Percentiles rank a stretch among this genome's conserved stretches.
Conservation (phyloP, 2,797 vertebrate species). For the Hippoglossus hippoglossus region DNA sequence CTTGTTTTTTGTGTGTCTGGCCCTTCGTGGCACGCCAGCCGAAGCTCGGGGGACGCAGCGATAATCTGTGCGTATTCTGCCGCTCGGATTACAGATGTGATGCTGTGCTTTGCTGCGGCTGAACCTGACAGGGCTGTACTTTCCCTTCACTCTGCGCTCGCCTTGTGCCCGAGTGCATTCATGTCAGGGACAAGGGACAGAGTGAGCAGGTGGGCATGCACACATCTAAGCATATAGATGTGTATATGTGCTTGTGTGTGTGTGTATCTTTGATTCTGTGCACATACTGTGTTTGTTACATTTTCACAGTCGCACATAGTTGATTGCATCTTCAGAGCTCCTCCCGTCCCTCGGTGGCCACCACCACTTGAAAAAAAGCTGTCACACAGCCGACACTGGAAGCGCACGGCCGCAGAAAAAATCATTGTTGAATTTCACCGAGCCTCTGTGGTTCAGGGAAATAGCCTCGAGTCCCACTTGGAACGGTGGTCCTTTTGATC, state of each 20-base stretch:
- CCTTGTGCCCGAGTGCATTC: slow-evolving; percentile 38
- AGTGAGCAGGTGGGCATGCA: slow-evolving; percentile 28
- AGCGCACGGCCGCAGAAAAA: slow-evolving; percentile 31
- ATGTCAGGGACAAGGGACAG: slow-evolving; percentile 8
- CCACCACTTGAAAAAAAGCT: slow-evolving; percentile 48
- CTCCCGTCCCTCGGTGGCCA: slow-evolving; percentile 56
- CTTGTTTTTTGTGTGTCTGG: slow-evolving; percentile 5
- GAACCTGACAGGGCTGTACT: slow-evolving; percentile 36
- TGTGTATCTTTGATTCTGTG: neutral
- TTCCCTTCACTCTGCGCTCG: slow-evolving; percentile 40
- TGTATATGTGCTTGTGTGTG: neutral
- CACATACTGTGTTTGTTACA: slow-evolving; percentile 1
- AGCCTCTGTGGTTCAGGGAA: slow-evolving; percentile 50
- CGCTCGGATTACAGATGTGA: slow-evolving; percentile 56
- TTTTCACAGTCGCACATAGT: slow-evolving; percentile 61
- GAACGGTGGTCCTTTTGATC: slow-evolving; percentile 57
- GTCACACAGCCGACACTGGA: slow-evolving; percentile 42
- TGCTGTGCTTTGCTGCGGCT: slow-evolving; percentile 23
- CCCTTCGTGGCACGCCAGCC: slow-evolving; percentile 36
- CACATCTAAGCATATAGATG: slow-evolving; percentile 1
- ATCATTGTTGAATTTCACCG: slow-evolving; percentile 52
- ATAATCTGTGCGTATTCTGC: slow-evolving; percentile 54
- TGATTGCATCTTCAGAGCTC: slow-evolving; percentile 63
- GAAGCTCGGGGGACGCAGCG: slow-evolving; percentile 36
- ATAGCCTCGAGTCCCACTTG: slow-evolving; percentile 46